A percentile compares a stretch with the other conserved stretches of the same genome.
These are phyloP conservation scores for Philhelius pedissequus DNA, from an alignment of 2,888 invertebrate genomes.

Conservation along the genomic window DNA sequence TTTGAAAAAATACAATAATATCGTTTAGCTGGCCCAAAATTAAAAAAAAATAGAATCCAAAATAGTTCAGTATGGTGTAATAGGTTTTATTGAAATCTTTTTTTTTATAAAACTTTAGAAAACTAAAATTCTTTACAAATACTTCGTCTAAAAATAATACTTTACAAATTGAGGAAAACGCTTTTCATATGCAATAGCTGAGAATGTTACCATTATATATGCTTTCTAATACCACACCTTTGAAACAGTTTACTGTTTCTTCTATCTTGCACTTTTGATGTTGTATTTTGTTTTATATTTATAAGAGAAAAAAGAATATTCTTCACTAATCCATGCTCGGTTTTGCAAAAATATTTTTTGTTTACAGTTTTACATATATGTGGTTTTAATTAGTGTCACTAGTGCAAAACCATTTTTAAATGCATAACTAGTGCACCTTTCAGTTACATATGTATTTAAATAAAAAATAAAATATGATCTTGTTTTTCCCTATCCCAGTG, in stretches of 20 bases:
- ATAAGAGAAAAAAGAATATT: not conserved
- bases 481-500: conserved; percentile 5
- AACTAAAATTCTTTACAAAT: too few species aligned
- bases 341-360: conserved; percentile 30
- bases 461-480: not conserved
- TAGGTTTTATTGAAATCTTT: too few species aligned
- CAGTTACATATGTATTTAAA: not conserved
- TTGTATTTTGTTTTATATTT: conserved; percentile 28
- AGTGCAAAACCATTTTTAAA: conserved; percentile 28
- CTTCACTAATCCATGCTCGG: conserved; percentile 37
- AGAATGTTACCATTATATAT: not conserved
- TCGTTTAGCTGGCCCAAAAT: too few species aligned
- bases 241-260: conserved; percentile 16
- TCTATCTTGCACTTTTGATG: conserved; percentile 46
- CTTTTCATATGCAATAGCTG: not conserved
- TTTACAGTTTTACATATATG: conserved; percentile 25
- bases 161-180: not conserved
- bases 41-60: too few species aligned
- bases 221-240: conserved; percentile 55
- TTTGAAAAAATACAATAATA: too few species aligned
- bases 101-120: too few species aligned
- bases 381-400: conserved; percentile 37
- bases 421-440: conserved; percentile 46
- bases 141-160: not conserved
- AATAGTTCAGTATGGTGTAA: too few species aligned